phyloP scores from a whole-genome alignment of 2,888 invertebrate species.

The Sphinx pinastri region DNA sequence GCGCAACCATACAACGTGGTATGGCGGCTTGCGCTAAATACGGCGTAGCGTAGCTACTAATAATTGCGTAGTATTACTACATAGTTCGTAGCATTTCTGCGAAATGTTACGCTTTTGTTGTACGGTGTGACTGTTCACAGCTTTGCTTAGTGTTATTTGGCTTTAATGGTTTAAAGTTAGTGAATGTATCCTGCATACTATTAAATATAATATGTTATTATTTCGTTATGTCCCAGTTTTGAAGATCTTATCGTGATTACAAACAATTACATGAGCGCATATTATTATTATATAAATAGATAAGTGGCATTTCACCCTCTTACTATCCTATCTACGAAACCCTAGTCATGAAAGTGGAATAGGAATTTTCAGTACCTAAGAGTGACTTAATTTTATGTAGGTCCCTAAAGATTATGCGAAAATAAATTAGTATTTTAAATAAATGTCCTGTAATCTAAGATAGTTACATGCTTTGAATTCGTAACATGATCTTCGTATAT shows the following conservation, averaged over 20 bases:
- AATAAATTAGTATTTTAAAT: conserved; percentile 6
- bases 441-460: neutral
- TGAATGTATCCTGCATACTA: neutral
- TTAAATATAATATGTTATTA: neutral
- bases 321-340: conserved; percentile 4
- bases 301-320: conserved; percentile 11
- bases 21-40: conserved; percentile 11
- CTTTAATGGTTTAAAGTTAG: neutral
- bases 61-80: conserved; percentile 16
- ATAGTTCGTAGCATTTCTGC: conserved; percentile 12
- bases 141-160: conserved; percentile 5
- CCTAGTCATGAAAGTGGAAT: neutral
- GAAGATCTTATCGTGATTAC: neutral
- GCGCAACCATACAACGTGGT: conserved; percentile 10
- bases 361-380: neutral
- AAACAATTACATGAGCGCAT: neutral
- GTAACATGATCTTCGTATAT: neutral
- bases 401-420: neutral
- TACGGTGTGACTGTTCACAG: neutral
- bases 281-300: conserved; percentile 13
- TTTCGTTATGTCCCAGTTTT: neutral
- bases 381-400: neutral
- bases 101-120: conserved; percentile 11
- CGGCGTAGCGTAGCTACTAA: conserved; percentile 20
- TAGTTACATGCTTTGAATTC: neutral